Base-by-base conservation (phyloP, 2,888 invertebrate genomes). In the Drosophila anceps region DNA sequence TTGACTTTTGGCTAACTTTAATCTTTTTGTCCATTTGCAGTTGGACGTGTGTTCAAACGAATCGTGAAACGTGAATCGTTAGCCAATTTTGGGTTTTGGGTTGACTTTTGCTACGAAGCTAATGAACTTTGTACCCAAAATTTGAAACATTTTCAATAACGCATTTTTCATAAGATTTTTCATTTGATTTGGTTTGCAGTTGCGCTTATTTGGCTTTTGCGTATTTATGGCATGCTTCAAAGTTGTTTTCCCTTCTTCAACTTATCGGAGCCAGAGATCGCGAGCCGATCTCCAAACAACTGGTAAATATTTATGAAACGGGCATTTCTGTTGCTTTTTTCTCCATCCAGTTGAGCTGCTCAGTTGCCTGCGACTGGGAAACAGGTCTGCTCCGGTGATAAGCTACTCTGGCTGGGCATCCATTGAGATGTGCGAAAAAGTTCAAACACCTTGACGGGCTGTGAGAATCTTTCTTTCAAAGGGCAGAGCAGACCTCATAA, bases 231-330 rank as follows among this genome's bases (percentile, higher is more conserved):
- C 89, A 79, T 79, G 75, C 70, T 48, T 2, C 48, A 66, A 81
- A 71, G 84, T 86, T 83, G 84, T 88, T 88, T 84, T 86, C 84
- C 79, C 90, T 79, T 79, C 76, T 79, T 46, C 35, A 69, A 82
- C 79, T 87, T 87, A 83, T 89, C 90, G 54, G 12, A 43, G 39
- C 33, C 31, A 33, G 27, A 41, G 84, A 83, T 89, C 90, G 69
- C 83, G 53, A 15, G 20, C 29, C 43, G 62, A 46, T 46, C 63
- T 41, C 54, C 58, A n/a, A 24, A 15, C 60, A 67, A 71, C 79
- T 67, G 73, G 69, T 84, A 84, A 84, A 84, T 84, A 90, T 84
- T 84, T 84, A 90, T 90, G 83, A 82, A 80, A 72, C 62, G 83
- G 59, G n/a, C 73, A 69, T 69, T 64, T 79, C 64, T 68, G 69